Percentiles rank a stretch among this genome's conserved stretches.
Conservation (phyloP, 2,888 invertebrate species). For the Heliconius hortense region DNA sequence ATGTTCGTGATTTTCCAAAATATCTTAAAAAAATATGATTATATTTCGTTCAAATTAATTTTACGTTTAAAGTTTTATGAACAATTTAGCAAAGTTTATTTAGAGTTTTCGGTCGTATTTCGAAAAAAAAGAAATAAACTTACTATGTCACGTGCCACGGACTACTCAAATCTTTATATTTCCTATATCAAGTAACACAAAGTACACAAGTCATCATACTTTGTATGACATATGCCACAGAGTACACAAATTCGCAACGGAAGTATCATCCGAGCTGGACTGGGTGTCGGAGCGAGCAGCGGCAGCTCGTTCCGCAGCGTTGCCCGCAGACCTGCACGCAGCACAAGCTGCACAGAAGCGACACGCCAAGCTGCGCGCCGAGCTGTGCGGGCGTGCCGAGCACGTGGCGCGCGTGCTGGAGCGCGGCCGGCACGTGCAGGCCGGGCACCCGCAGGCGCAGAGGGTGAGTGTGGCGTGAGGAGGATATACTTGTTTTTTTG, state of each 20-base stretch:
- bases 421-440: conserved; percentile 88
- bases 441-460: conserved; percentile 87
- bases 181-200: not conserved
- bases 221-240: conserved; percentile 46
- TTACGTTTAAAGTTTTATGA: too few species aligned
- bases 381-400: conserved; percentile 92
- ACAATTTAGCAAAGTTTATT: too few species aligned
- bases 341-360: conserved; percentile 97
- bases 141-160: not conserved
- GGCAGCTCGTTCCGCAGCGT: conserved; percentile 75
- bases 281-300: conserved; percentile 97
- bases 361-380: conserved; percentile 95
- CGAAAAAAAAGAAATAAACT: too few species aligned
- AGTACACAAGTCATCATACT: not conserved
- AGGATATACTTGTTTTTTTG: too few species aligned
- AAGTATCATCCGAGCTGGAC: conserved; percentile 94
- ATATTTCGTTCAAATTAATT: too few species aligned
- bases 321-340: conserved; percentile 94
- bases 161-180: not conserved
- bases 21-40: too few species aligned
- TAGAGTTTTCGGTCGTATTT: too few species aligned
- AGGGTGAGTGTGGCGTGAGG: conserved; percentile 17
- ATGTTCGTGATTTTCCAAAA: too few species aligned
- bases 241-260: conserved; percentile 96
- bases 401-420: conserved; percentile 91